Evolutionary conservation across 2,113 vertebrate genomes (phyloP).

Genomic region (Bagarius yarrelli): DNA sequence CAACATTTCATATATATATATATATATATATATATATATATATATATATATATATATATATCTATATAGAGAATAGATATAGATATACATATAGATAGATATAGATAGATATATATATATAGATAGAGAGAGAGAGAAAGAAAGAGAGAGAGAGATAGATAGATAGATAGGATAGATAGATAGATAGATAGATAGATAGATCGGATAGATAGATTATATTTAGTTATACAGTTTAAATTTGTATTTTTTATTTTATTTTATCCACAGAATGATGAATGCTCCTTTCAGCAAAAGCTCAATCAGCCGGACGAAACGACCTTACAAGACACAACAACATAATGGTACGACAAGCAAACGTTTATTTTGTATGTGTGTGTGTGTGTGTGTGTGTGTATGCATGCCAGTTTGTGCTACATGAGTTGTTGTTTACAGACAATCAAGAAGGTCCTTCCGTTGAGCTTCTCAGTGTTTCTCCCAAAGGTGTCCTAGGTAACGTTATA

Average conservation of each 20-base stretch:
- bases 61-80: too few relatives aligned
- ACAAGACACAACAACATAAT: conserved; percentile 35
- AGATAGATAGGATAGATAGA: too few relatives aligned
- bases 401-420: neutral
- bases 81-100: too few relatives aligned
- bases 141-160: too few relatives aligned
- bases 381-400: neutral
- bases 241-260: conserved; percentile 60
- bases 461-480: conserved; percentile 80
- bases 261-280: neutral
- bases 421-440: conserved; percentile 67
- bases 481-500: conserved; percentile 73
- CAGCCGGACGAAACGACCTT: neutral
- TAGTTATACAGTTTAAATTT: too few relatives aligned
- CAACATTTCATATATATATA: too few relatives aligned
- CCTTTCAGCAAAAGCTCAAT: conserved; percentile 1
- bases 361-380: neutral
- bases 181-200: too few relatives aligned
- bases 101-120: too few relatives aligned
- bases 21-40: too few relatives aligned
- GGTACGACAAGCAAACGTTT: conserved; percentile 42
- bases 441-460: conserved; percentile 83
- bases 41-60: too few relatives aligned
- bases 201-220: too few relatives aligned
- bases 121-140: too few relatives aligned